Base-by-base conservation (phyloP, 1,140 invertebrate species). In the Helicoverpa armigera region DNA sequence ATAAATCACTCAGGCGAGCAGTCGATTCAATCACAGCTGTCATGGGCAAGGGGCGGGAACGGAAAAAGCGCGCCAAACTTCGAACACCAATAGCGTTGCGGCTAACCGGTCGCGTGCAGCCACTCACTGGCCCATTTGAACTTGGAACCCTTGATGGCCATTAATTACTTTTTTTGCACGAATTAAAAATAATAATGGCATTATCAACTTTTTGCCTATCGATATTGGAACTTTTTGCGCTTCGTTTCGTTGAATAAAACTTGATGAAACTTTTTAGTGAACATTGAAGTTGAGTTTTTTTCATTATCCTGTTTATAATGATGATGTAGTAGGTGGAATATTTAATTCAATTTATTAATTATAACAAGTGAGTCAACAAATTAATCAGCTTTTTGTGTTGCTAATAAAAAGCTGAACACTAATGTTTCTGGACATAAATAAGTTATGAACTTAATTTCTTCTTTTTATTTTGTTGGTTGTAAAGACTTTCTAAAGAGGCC, bases 21-120 rank as follows among this genome's bases (percentile, higher is more conserved):
- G 83, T 79, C 88, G 85, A 91, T 93, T 94, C 90, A 92, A 91
- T 93, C 90, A 91, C 86, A 92, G 89, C 91, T 94, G 91, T 91
- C 90, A 91, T 82, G 86, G 72, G 60, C 76, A 82, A 86, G 90
- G 93, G 92, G 92, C 91, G 92, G 90, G 91, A 83, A 91, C 90
- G 53, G 88, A 94, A 93, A 94, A 94, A 92, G 88, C 92, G 92
- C 92, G 92, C 89, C 87, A 94, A 94, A 91, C 85, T 91, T 91
- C 86, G 82, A 92, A 94, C 90, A 89, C 93, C 93, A 94, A 94
- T 93, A 79, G 91, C 91, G 86, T 82, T 75, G 86, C 82, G 80
- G 85, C 87, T 80, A 72, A 82, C 80, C 53, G 85, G 81, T 77
- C 87, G 85, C 80, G 82, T 81, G 86, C 85, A 82, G 83, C 86